A percentile compares a stretch with the other conserved stretches of the same genome.
Evolutionary conservation across 2,113 vertebrate genomes (phyloP).

Genomic region (Leucoraja erinaceus): DNA sequence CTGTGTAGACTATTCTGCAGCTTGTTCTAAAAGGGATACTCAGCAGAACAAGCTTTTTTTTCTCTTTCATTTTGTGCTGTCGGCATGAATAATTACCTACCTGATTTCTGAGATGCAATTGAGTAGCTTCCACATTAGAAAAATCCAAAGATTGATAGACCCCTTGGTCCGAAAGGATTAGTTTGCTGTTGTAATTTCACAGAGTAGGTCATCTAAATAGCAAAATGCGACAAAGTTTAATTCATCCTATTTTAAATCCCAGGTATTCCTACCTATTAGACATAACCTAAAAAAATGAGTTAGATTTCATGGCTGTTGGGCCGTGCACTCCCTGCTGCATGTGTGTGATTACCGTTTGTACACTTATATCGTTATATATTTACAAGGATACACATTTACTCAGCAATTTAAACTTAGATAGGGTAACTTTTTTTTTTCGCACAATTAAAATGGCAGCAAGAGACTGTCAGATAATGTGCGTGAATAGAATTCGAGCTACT

Average conservation of each 20-base stretch:
- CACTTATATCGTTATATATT: too few relatives aligned
- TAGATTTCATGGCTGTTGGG: constrained; percentile 41
- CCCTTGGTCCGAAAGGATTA: constrained; percentile 72
- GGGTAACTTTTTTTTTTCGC: background rate
- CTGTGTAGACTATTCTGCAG: constrained; percentile 70
- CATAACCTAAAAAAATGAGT: constrained; percentile 42
- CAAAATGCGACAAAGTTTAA: constrained; percentile 67
- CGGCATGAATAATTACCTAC: constrained; percentile 95
- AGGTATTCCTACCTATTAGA: constrained; percentile 54
- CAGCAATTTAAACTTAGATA: background rate
- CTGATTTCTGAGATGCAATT: constrained; percentile 92
- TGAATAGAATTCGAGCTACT: constrained; percentile 26
- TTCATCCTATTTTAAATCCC: constrained; percentile 60
- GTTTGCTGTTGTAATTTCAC: constrained; percentile 73
- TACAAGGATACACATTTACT: background rate
- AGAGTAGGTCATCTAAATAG: constrained; percentile 74
- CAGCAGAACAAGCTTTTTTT: constrained; percentile 86
- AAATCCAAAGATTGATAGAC: constrained; percentile 83
- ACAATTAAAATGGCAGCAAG: constrained; percentile 25
- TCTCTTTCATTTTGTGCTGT: constrained; percentile 81
- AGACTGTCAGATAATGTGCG: constrained; percentile 32
- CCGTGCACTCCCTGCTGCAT: background rate
- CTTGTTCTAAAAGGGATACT: constrained; percentile 85
- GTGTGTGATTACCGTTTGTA: constrained; percentile 1
- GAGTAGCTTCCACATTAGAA: constrained; percentile 79